A percentile compares a stretch with the other conserved stretches of the same genome.
phyloP scores from a whole-genome alignment of 2,797 vertebrate genomes.

The Mormyrus hasselquistii region DNA sequence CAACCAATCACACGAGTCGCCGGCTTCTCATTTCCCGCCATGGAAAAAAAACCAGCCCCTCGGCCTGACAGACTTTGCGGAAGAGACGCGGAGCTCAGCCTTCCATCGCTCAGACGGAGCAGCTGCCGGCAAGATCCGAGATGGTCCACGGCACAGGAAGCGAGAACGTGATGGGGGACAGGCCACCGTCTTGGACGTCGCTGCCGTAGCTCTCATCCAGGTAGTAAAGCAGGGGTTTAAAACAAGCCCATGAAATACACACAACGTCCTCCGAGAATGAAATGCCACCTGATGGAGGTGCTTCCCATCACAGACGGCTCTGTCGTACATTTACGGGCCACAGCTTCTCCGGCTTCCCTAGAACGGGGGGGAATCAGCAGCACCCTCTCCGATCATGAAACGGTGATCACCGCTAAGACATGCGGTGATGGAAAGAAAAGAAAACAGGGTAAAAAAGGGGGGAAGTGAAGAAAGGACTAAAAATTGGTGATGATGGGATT shows the following conservation, averaged over 20 bases:
- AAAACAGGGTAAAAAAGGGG: neutral
- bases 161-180: neutral
- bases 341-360: neutral
- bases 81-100: neutral
- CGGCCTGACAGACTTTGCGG: constrained; percentile 3
- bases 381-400: neutral
- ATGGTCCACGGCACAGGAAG: neutral
- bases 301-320: constrained; percentile 25
- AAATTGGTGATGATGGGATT: constrained; percentile 4
- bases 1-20: neutral
- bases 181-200: neutral
- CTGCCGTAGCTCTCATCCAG: neutral
- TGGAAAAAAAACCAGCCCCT: constrained; percentile 11
- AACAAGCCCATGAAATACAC: neutral
- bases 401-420: neutral
- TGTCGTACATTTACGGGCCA: constrained; percentile 23
- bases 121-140: neutral
- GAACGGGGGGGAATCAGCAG: neutral
- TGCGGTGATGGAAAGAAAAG: constrained; percentile 14
- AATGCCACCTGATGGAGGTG: constrained; percentile 11
- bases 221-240: neutral
- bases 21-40: neutral
- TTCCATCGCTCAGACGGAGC: neutral
- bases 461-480: constrained; percentile 3
- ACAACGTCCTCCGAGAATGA: neutral